These are phyloP conservation scores for Drosophila melanica DNA, from an alignment of 1,140 invertebrate species.

Conservation along the genomic window DNA sequence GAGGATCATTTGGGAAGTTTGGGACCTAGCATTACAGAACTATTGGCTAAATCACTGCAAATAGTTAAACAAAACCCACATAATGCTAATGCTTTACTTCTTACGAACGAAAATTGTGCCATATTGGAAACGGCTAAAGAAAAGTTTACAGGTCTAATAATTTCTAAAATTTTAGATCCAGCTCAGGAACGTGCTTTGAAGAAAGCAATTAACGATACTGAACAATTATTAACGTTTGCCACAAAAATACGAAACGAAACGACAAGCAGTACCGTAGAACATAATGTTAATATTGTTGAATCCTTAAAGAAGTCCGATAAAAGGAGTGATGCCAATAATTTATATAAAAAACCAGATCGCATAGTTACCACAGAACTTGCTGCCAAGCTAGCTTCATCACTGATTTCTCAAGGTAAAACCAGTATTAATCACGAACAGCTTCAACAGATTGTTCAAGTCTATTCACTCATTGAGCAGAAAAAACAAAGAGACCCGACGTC, in stretches of 20 bases:
- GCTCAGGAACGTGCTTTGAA: slow-evolving; percentile 62
- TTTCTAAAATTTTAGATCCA: slow-evolving; percentile 66
- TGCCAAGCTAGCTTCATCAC: slow-evolving; percentile 60
- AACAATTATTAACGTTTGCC: slow-evolving; percentile 48
- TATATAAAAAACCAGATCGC: slow-evolving; percentile 16
- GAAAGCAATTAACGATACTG: slow-evolving; percentile 60
- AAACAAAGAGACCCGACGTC: slow-evolving; percentile 34
- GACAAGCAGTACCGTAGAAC: not conserved
- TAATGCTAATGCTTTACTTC: slow-evolving; percentile 35
- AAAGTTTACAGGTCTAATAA: slow-evolving; percentile 72
- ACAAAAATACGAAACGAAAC: not conserved
- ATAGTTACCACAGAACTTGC: slow-evolving; percentile 67
- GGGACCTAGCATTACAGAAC: slow-evolving; percentile 89
- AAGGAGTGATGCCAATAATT: not conserved
- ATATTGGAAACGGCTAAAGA: slow-evolving; percentile 72
- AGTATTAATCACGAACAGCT: slow-evolving; percentile 65
- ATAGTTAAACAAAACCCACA: slow-evolving; percentile 86
- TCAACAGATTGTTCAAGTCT: slow-evolving; percentile 71
- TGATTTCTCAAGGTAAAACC: slow-evolving; percentile 76
- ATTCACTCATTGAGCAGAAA: slow-evolving; percentile 67
- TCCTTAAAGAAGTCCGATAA: not conserved
- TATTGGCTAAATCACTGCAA: slow-evolving; percentile 89
- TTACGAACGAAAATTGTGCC: slow-evolving; percentile 62
- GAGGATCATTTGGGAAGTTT: slow-evolving; percentile 91
- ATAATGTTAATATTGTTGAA: not conserved